Evolutionary conservation across 2,113 vertebrate species (phyloP).

Genomic region (Spermophilus dauricus): DNA sequence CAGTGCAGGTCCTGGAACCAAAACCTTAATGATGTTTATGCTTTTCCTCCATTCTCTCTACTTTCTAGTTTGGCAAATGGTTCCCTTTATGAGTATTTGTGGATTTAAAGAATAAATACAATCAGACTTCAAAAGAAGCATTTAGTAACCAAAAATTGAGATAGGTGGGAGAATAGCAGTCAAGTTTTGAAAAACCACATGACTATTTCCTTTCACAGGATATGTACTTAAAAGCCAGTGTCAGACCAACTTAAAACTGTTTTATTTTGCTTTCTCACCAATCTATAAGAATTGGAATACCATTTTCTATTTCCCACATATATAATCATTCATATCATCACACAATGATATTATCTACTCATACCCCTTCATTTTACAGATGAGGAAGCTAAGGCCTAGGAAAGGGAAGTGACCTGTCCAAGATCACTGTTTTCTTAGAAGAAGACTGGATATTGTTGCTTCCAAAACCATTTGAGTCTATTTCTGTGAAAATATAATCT

Average conservation of each 20-base stretch:
- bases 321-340: background rate
- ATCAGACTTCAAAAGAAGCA: background rate
- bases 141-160: constrained; percentile 19
- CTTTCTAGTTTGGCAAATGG: constrained; percentile 7
- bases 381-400: constrained; percentile 15
- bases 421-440: constrained; percentile 29
- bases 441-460: background rate
- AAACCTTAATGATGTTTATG: background rate
- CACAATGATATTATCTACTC: background rate
- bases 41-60: background rate
- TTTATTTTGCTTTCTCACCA: constrained; percentile 49
- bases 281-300: constrained; percentile 43
- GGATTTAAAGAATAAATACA: constrained; percentile 28
- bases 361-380: background rate
- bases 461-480: background rate
- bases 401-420: background rate
- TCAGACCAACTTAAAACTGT: background rate
- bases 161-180: background rate
- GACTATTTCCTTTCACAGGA: background rate
- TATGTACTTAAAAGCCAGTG: background rate
- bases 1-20: background rate
- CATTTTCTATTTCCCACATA: constrained; percentile 11
- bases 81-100: background rate
- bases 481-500: constrained; percentile 8
- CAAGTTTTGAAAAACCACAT: background rate